Evolutionary conservation across 2,888 invertebrate genomes (phyloP).

Genomic region (Molanna angustata): DNA sequence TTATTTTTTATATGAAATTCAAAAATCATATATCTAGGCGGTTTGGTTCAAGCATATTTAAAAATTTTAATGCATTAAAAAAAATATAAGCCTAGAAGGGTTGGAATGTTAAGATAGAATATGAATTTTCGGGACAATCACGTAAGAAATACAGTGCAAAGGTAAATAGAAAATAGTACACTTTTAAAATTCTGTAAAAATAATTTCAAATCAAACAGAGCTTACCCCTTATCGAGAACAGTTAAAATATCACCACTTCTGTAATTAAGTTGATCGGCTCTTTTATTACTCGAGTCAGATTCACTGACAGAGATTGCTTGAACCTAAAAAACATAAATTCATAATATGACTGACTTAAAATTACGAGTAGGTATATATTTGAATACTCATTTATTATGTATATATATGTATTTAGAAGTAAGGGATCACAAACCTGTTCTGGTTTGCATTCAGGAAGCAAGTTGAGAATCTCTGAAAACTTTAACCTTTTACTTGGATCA

Average conservation of each 20-base stretch:
- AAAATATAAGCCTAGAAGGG: no score
- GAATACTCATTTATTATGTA: background rate
- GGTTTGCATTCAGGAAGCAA: slow-evolving; percentile 84
- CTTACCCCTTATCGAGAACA: slow-evolving; percentile 79
- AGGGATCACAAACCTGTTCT: slow-evolving; percentile 61
- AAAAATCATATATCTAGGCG: no score
- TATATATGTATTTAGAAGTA: background rate
- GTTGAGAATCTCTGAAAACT: slow-evolving; percentile 80
- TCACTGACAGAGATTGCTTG: slow-evolving; percentile 65
- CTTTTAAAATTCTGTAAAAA: no score
- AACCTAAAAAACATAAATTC: slow-evolving; percentile 44
- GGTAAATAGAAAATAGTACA: no score
- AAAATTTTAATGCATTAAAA: no score
- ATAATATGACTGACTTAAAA: background rate
- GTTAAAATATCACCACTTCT: slow-evolving; percentile 88
- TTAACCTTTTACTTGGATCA: slow-evolving; percentile 83
- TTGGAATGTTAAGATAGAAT: no score
- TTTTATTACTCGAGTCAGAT: slow-evolving; percentile 49
- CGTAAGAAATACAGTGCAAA: no score
- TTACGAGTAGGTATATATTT: background rate
- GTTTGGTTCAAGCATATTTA: no score
- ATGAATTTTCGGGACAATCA: no score
- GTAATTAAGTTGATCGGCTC: slow-evolving; percentile 74
- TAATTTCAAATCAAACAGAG: no score
- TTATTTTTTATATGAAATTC: no score